These are phyloP conservation scores for Apolygus lucorum DNA, from an alignment of 1,140 invertebrate genomes.

Conservation along the genomic window DNA sequence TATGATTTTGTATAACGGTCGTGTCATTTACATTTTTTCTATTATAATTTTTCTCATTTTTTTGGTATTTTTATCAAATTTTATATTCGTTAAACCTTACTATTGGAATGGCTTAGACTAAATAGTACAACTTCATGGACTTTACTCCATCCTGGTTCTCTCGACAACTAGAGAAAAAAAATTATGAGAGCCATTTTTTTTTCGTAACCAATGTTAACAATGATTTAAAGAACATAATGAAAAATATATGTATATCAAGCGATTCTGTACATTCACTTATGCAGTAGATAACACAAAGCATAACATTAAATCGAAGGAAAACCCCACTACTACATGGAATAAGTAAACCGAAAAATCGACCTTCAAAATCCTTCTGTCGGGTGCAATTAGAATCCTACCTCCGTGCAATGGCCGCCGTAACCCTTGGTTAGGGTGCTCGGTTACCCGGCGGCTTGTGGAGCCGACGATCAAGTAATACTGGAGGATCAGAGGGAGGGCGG, in stretches of 20 bases:
- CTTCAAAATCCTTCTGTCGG: no score
- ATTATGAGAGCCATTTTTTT: not conserved
- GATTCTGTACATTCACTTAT: not conserved
- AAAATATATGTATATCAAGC: not conserved
- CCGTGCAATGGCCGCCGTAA: no score
- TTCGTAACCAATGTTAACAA: not conserved
- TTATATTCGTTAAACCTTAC: not conserved
- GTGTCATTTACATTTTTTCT: not conserved
- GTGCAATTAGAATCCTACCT: no score
- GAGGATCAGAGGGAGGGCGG: not conserved
- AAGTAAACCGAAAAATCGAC: no score
- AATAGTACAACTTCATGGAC: not conserved
- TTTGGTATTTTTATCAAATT: not conserved
- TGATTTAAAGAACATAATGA: not conserved
- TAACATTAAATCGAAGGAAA: no score
- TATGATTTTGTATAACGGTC: not conserved
- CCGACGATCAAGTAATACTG: no score
- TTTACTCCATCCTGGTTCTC: not conserved
- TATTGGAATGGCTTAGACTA: constrained; percentile 3
- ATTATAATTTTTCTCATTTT: no score
- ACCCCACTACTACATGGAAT: no score
- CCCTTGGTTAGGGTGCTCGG: no score
- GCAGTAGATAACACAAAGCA: not conserved
- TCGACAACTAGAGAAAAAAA: not conserved
- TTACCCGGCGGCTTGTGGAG: no score